These are phyloP conservation scores for Paralichthys olivaceus DNA, from an alignment of 2,113 vertebrate species.

Conservation along the genomic window DNA sequence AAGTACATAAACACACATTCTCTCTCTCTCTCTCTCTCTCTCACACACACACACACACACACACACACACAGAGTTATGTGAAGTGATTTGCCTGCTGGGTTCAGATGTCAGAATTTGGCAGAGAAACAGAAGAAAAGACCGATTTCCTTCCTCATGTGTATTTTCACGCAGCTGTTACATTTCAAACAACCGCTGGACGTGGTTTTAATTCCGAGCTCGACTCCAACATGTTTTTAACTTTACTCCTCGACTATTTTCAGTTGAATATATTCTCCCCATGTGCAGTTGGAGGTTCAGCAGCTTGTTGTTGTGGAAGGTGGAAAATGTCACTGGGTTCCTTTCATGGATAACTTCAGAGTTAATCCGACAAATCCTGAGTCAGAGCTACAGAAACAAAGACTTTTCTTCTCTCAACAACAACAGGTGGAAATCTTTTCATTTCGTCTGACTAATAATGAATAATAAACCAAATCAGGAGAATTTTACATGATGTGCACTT, in stretches of 20 bases:
- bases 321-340: background rate
- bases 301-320: background rate
- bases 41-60: constrained; percentile 9
- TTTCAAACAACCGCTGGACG: constrained; percentile 20
- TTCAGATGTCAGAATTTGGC: constrained; percentile 42
- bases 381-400: background rate
- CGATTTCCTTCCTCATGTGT: constrained; percentile 26
- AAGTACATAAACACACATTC: background rate
- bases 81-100: background rate
- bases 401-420: background rate
- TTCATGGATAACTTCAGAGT: background rate
- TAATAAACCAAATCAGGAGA: background rate
- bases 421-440: background rate
- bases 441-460: background rate
- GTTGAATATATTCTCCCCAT: background rate
- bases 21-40: background rate
- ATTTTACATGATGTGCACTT: background rate
- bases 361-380: background rate
- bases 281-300: background rate
- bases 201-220: constrained; percentile 29
- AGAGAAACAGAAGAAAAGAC: constrained; percentile 31
- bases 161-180: constrained; percentile 41
- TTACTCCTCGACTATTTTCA: background rate
- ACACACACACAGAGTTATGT: constrained; percentile 6
- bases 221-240: constrained; percentile 4